Evolutionary conservation across 2,113 vertebrate species (phyloP), one percentile per base, ranked within the genome.

Genomic region (Triplophysa siluroides): DNA sequence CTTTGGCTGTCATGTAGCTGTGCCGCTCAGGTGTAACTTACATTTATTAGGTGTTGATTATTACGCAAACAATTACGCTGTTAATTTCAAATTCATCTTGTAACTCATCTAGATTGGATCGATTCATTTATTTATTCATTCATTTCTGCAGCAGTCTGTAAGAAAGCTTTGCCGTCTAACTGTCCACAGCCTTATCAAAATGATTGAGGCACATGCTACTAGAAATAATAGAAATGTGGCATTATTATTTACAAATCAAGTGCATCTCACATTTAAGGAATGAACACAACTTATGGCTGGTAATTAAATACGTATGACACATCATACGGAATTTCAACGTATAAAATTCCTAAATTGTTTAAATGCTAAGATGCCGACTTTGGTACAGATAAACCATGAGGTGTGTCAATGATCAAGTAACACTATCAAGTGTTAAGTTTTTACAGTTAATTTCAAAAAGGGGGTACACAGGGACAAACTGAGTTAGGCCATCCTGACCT

Each of bases 1-100:
- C 86, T 84, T 85, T 89, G 85, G 85, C 71, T 63, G 56, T 85
- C 83, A 80, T 85, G 85, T 87, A 90, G 81, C 65, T 74, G 62
- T 16, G 73, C 19, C 68, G 23, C 41, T 78, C 29, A 12, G 10
- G 67, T 70, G 78, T 83, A 82, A 80, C 72, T 69, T 43, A 81
- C 78, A 73, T 78, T 80, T 87, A 83, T 66, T 78, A 64, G 60
- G 61, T 29, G 56, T 80, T 62, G 73, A n/a, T 73, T 73, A 54
- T 76, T 23, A 56, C 54, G 23, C 18, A 38, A 3, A 7, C 33
- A 8, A 38, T 38, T 38, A 38, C 7, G 33, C 33, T 38, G 33
- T 84, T 67, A 66, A 86, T 84, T 76, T 78, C 62, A 54, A n/a
- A 16, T 58, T 68, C 56, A 45, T 82, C 81, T 80, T 84, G 68